These are phyloP conservation scores for Palythoa grandiflora DNA, from an alignment of 92 coral and sea anemone genomes.

Conservation along the genomic window DNA sequence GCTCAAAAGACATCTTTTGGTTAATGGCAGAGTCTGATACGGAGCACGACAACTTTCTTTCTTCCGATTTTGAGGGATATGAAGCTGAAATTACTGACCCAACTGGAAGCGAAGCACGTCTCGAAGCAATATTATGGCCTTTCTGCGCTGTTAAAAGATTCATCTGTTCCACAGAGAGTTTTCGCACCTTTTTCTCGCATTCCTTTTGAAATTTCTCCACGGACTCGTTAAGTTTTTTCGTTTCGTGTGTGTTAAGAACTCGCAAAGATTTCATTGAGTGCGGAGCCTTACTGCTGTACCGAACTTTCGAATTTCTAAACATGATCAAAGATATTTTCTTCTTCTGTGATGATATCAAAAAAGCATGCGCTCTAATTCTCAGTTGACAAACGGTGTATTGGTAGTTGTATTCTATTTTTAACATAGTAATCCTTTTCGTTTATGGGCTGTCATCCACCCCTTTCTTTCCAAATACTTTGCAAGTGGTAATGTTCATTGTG, in stretches of 20 bases:
- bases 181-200: slow-evolving; percentile 24
- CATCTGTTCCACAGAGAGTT: slow-evolving; percentile 33
- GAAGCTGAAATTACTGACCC: not conserved
- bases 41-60: slow-evolving; percentile 13
- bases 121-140: not conserved
- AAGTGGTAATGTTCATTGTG: not conserved
- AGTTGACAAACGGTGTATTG: not conserved
- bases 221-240: slow-evolving; percentile 33
- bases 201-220: slow-evolving; percentile 35
- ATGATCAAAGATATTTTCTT: not conserved
- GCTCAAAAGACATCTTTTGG: not conserved
- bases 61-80: not conserved
- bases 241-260: slow-evolving; percentile 25
- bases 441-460: not conserved
- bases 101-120: slow-evolving; percentile 36
- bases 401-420: not conserved
- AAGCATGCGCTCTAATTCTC: not conserved
- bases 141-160: slow-evolving; percentile 26
- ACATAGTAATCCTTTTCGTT: not conserved
- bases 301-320: slow-evolving; percentile 28
- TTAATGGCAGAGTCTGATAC: slow-evolving; percentile 38
- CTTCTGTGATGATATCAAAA: not conserved
- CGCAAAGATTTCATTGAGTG: slow-evolving; percentile 31
- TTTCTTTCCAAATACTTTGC: not conserved
- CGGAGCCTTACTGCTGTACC: not conserved